Conservation (phyloP, 2,888 invertebrate genomes). For the Drosophila infuscata region DNA sequence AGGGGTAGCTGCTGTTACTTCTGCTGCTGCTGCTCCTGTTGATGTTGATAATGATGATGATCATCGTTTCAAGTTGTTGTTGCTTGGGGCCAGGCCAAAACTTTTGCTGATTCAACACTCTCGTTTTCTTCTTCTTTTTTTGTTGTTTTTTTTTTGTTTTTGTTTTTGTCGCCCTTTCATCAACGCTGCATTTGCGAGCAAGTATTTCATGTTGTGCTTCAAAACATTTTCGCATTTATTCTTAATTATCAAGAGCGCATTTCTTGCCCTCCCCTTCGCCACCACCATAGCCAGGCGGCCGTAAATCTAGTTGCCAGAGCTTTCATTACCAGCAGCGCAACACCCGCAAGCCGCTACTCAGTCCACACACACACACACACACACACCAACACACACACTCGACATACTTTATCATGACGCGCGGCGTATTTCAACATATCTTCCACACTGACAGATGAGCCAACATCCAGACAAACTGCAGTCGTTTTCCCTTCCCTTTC, state of each 20-base stretch:
- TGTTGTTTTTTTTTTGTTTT: neutral
- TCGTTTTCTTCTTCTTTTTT: constrained; percentile 38
- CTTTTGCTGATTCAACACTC: constrained; percentile 70
- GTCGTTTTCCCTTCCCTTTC: constrained; percentile 16
- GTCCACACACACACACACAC: constrained; percentile 27
- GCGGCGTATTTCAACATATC: constrained; percentile 81
- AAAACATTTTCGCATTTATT: constrained; percentile 78
- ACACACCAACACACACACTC: constrained; percentile 27
- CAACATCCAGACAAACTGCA: constrained; percentile 70
- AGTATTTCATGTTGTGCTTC: constrained; percentile 38
- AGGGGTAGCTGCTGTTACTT: constrained; percentile 11
- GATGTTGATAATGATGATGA: constrained; percentile 33
- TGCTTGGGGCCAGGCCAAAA: constrained; percentile 46
- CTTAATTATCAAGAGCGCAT: constrained; percentile 74
- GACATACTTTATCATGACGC: constrained; percentile 78
- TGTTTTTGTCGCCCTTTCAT: constrained; percentile 39
- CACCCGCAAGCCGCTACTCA: constrained; percentile 32
- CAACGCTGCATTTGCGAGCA: constrained; percentile 9
- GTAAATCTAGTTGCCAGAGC: constrained; percentile 75
- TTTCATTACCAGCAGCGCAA: constrained; percentile 57
- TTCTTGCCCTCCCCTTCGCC: neutral
- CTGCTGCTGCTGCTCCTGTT: neutral
- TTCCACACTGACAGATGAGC: constrained; percentile 79
- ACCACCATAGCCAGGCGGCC: neutral
- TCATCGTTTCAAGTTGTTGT: constrained; percentile 46